These are phyloP conservation scores for Oryzias woworae DNA, from an alignment of 2,113 vertebrate genomes.

Conservation along the genomic window DNA sequence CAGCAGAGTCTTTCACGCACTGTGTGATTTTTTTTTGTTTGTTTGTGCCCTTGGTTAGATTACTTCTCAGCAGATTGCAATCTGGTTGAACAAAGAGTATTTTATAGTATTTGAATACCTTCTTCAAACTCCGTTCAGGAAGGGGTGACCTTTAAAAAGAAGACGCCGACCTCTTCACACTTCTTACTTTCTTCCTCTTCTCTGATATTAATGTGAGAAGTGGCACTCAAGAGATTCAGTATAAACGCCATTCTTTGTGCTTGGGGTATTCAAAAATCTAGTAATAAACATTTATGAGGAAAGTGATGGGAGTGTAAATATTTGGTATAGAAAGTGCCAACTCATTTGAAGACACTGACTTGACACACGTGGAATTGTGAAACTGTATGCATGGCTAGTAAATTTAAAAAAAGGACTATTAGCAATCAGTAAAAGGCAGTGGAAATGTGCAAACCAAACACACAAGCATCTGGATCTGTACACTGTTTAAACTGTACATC, in stretches of 20 bases:
- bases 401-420: constrained; percentile 60
- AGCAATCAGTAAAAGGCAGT: constrained; percentile 63
- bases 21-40: constrained; percentile 45
- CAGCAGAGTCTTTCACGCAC: constrained; percentile 56
- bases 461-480: constrained; percentile 64
- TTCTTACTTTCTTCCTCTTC: constrained; percentile 11
- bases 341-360: constrained; percentile 66
- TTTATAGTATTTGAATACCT: constrained; percentile 48
- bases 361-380: constrained; percentile 61
- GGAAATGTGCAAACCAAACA: constrained; percentile 69
- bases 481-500: constrained; percentile 63
- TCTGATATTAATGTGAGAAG: constrained; percentile 23
- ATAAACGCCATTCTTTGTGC: constrained; percentile 42
- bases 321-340: constrained; percentile 72
- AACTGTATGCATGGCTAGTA: constrained; percentile 72
- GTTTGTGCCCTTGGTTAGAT: constrained; percentile 32
- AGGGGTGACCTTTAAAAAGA: constrained; percentile 52
- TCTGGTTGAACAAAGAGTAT: constrained; percentile 35
- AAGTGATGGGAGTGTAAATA: constrained; percentile 65
- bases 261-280: constrained; percentile 57
- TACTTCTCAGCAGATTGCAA: constrained; percentile 42
- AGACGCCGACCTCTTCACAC: constrained; percentile 60
- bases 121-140: constrained; percentile 34
- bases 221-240: constrained; percentile 22
- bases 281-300: constrained; percentile 32